A percentile compares a stretch with the other conserved stretches of the same genome.
These are phyloP conservation scores for Phyllostomus hastatus DNA, from an alignment of 2,113 vertebrate species.

Conservation along the genomic window DNA sequence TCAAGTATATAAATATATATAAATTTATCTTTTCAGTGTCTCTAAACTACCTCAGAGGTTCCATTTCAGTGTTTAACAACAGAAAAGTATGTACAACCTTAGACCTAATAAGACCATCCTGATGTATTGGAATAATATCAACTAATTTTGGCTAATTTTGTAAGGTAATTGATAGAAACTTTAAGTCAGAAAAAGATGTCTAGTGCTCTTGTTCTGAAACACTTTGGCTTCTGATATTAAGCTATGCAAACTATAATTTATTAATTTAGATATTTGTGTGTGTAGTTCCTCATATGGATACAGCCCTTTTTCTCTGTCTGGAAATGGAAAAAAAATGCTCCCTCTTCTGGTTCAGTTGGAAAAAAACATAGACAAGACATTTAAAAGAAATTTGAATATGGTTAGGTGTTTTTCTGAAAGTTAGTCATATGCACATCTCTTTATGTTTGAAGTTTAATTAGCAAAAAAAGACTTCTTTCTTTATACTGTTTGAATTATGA, in stretches of 20 bases:
- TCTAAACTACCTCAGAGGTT: conserved; percentile 13
- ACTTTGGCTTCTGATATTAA: not conserved
- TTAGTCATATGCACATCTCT: not conserved
- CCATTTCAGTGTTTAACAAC: conserved; percentile 12
- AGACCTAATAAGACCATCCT: not conserved
- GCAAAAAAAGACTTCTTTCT: not conserved
- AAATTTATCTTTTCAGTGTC: not conserved
- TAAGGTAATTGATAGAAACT: not conserved
- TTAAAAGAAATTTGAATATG: conserved; percentile 16
- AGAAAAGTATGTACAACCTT: not conserved
- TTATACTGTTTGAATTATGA: conserved; percentile 1
- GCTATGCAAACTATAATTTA: not conserved
- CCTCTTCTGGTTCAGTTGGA: not conserved
- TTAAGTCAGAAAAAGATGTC: not conserved
- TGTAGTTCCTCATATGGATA: not conserved
- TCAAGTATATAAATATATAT: not conserved
- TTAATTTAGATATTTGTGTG: conserved; percentile 9
- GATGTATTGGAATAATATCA: conserved; percentile 3
- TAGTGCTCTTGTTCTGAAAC: conserved; percentile 29
- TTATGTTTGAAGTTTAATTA: conserved; percentile 26
- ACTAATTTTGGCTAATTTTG: conserved; percentile 27
- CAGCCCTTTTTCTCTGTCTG: not conserved
- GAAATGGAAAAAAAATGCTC: not conserved
- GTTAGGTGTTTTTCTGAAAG: conserved; percentile 3
- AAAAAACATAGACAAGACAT: not conserved